Conservation (phyloP, 2,888 invertebrate genomes). For the Ophion slaviceki region DNA sequence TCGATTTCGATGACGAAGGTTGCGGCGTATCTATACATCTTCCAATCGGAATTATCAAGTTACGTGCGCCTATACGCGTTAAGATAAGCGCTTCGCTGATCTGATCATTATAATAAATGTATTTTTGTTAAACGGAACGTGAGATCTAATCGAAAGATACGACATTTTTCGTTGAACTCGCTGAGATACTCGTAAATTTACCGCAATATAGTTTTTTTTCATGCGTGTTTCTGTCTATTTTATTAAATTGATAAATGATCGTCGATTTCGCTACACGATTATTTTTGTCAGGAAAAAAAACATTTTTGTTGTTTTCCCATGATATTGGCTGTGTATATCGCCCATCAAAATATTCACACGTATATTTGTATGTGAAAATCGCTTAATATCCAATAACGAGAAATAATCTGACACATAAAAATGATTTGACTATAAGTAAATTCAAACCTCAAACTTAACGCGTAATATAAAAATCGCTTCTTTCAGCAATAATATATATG, state of each 20-base stretch:
- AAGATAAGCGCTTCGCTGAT: conserved; percentile 28
- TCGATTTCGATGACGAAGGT: not conserved
- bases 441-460: no score
- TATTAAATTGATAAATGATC: not conserved
- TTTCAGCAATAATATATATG: no score
- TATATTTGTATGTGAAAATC: no score
- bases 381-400: no score
- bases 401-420: no score
- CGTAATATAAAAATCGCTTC: no score
- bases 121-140: not conserved
- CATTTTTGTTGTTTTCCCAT: no score
- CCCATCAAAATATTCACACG: no score
- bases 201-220: not conserved
- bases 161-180: not conserved
- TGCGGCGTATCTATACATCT: not conserved
- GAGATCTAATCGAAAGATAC: not conserved
- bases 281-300: not conserved
- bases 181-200: not conserved
- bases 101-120: conserved; percentile 8
- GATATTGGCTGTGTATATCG: no score
- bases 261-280: not conserved
- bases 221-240: not conserved
- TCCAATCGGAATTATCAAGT: conserved; percentile 27
- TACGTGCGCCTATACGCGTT: conserved; percentile 45
- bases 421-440: no score